Percentiles rank a stretch among this genome's conserved stretches.
These are phyloP conservation scores for Cynopterus sphinx DNA, from an alignment of 2,797 vertebrate genomes.

Conservation along the genomic window DNA sequence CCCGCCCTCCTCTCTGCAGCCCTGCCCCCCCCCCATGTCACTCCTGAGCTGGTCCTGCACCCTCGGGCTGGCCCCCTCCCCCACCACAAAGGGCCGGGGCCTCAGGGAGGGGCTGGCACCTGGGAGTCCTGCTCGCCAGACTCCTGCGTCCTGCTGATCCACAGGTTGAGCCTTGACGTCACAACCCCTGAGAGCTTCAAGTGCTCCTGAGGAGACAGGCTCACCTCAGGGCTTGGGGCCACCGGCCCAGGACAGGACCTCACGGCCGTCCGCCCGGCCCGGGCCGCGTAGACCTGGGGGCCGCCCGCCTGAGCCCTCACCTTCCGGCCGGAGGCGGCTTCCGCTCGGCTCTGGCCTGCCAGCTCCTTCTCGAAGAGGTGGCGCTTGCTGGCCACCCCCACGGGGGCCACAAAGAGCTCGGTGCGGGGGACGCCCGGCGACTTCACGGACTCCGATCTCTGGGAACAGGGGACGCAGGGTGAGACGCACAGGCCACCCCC, in stretches of 20 bases:
- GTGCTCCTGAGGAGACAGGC: slow-evolving; percentile 84
- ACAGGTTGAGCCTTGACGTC: slow-evolving; percentile 91
- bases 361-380: slow-evolving; percentile 92
- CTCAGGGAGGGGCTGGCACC: slow-evolving; percentile 64
- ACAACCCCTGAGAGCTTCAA: slow-evolving; percentile 87
- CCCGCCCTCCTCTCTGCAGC: not conserved
- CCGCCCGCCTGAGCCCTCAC: slow-evolving; percentile 78
- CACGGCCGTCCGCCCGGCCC: accelerated
- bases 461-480: not conserved
- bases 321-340: slow-evolving; percentile 80
- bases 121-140: slow-evolving; percentile 77
- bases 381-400: slow-evolving; percentile 93
- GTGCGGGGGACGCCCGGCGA: slow-evolving; percentile 84
- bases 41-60: not conserved
- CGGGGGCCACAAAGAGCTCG: slow-evolving; percentile 84
- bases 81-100: accelerated
- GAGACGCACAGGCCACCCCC: accelerated
- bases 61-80: not conserved
- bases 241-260: not conserved
- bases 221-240: not conserved
- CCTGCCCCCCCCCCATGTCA: accelerated
- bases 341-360: slow-evolving; percentile 69
- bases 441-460: slow-evolving; percentile 89
- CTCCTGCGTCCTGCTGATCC: slow-evolving; percentile 88
- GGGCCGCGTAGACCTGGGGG: accelerated